These are phyloP conservation scores for Epinephelus malabaricus DNA, from an alignment of 2,797 vertebrate genomes.

Conservation along the genomic window DNA sequence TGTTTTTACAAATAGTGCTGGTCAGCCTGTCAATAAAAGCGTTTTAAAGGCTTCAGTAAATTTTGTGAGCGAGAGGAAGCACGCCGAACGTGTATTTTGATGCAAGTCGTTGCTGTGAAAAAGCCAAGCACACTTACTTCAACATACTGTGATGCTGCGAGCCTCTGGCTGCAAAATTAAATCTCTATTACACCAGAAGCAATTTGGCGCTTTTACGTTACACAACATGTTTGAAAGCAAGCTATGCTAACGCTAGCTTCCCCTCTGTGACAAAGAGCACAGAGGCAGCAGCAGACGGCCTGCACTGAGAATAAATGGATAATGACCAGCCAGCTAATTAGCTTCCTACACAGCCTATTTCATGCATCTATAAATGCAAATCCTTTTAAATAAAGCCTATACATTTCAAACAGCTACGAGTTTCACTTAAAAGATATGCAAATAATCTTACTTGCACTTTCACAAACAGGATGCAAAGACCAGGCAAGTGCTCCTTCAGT, in stretches of 20 bases:
- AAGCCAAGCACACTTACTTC: not conserved
- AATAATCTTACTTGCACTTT: conserved; percentile 77
- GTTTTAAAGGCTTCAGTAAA: not conserved
- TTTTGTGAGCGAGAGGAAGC: not conserved
- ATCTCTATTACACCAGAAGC: fast-evolving
- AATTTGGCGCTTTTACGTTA: not conserved
- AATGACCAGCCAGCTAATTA: not conserved
- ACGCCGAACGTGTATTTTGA: not conserved
- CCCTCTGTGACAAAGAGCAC: conserved; percentile 68
- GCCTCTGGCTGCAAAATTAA: fast-evolving
- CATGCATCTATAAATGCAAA: conserved; percentile 52
- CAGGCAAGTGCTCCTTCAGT: conserved; percentile 28
- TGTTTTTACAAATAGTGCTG: not conserved
- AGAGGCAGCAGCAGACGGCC: conserved; percentile 51
- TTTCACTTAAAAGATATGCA: conserved; percentile 62
- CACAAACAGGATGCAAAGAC: conserved; percentile 63
- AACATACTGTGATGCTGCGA: fast-evolving
- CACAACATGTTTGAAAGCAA: not conserved
- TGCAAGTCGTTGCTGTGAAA: not conserved
- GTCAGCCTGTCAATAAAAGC: too few species aligned
- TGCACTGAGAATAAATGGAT: conserved; percentile 30
- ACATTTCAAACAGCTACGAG: not conserved
- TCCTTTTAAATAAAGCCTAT: not conserved
- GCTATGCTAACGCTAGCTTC: conserved; percentile 64
- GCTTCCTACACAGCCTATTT: not conserved